These are phyloP conservation scores for Drosophila kuntzei DNA, from an alignment of 2,888 invertebrate genomes.

Conservation along the genomic window DNA sequence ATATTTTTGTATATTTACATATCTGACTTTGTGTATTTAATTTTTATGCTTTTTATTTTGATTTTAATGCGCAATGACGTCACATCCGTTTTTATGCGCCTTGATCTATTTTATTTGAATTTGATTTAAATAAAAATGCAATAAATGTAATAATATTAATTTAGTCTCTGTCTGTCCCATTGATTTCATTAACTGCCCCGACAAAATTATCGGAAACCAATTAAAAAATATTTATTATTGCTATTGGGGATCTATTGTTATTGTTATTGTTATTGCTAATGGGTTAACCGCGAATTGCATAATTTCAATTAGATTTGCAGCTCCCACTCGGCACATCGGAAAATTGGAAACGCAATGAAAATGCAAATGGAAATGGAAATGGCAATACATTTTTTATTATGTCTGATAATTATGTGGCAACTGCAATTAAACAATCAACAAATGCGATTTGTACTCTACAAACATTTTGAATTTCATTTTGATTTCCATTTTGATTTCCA, in stretches of 20 bases:
- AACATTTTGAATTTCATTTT: slow-evolving; percentile 53
- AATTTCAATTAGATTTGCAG: slow-evolving; percentile 49
- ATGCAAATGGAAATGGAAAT: slow-evolving; percentile 18
- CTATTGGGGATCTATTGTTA: slow-evolving; percentile 6
- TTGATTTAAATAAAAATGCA: slow-evolving; percentile 23
- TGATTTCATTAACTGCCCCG: slow-evolving; percentile 54
- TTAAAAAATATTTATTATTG: slow-evolving; percentile 60
- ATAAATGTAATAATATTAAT: slow-evolving; percentile 7
- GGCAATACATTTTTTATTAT: slow-evolving; percentile 45
- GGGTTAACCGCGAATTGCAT: slow-evolving; percentile 53
- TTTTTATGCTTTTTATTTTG: slow-evolving; percentile 40
- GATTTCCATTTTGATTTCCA: slow-evolving; percentile 20
- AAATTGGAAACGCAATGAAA: slow-evolving; percentile 2
- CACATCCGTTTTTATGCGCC: slow-evolving; percentile 30
- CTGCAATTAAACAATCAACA: slow-evolving; percentile 40
- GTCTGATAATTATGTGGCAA: slow-evolving; percentile 47
- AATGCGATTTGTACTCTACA: slow-evolving; percentile 42
- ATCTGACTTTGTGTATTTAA: slow-evolving; percentile 22
- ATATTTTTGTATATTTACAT: slow-evolving; percentile 1
- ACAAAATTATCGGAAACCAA: slow-evolving; percentile 64
- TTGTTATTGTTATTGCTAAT: slow-evolving; percentile 19
- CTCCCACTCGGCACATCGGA: background rate
- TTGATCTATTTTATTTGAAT: slow-evolving; percentile 44
- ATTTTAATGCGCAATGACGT: slow-evolving; percentile 25
- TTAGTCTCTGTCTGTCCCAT: slow-evolving; percentile 1